phyloP scores from a whole-genome alignment of 2,113 vertebrate species.

The Progne subis region DNA sequence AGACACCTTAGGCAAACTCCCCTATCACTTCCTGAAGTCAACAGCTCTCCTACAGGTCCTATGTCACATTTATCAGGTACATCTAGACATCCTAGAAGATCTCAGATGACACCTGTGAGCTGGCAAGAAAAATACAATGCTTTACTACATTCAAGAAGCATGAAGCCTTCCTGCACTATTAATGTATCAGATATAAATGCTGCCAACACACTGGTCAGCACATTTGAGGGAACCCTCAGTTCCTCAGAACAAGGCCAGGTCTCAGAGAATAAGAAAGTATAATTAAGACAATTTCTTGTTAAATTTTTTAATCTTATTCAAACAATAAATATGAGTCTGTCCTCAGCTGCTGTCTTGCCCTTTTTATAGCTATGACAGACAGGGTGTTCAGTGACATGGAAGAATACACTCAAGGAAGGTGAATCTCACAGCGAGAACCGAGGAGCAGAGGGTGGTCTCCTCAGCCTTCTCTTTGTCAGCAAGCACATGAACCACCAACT shows the following conservation, averaged over 20 bases:
- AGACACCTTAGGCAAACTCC: neutral
- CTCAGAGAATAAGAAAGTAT: neutral
- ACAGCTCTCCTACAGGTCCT: neutral
- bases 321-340: neutral
- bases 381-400: neutral
- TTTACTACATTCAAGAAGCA: neutral
- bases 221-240: neutral
- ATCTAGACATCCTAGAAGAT: no score
- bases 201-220: neutral
- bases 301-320: neutral
- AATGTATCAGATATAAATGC: rapidly evolving
- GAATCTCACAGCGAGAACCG: neutral
- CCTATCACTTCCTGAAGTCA: neutral
- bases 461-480: neutral
- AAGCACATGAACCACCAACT: neutral
- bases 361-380: neutral
- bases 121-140: neutral
- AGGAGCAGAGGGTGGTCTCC: neutral
- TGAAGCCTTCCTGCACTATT: neutral
- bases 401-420: neutral
- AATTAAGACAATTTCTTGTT: neutral
- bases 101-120: neutral
- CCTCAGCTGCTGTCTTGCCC: neutral
- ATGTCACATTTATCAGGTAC: neutral
- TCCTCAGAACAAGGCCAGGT: neutral